Evolutionary conservation across 2,797 vertebrate species (phyloP), one percentile per base, ranked within the genome.

Genomic region (Geotrypetes seraphini): DNA sequence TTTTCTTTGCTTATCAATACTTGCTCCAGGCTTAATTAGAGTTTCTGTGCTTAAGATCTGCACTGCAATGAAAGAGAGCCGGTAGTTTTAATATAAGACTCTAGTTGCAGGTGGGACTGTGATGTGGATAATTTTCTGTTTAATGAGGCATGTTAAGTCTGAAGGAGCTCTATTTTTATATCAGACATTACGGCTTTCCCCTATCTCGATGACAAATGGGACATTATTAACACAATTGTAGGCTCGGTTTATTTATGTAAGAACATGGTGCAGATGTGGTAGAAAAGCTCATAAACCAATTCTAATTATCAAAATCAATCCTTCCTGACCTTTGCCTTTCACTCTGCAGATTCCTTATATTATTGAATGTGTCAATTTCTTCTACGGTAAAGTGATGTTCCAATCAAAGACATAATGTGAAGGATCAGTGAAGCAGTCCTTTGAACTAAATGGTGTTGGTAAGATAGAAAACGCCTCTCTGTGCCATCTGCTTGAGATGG

Each of bases 241-340:
- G 48, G 22, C 53, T 52, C 25, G 18, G 23, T 36, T 43, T 38
- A 26, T 55, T 52, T 57, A 36, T 54, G 28, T 21, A 43, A 36
- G 41, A 57, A 45, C 28, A 22, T 16, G 0, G 0, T 51, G 56
- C 63, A 63, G 66, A 54, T 63, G 54, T 57, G 42, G 44, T 27
- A 50, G 38, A 45, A n/a, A 61, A 25, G 39, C 47, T 50, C 57
- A 58, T 61, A 67, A 60, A 60, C 51, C 2, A 0, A 33, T 16
- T 28, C 23, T 67, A 63, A 69, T 66, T 50, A 57, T 37, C 61
- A n/a, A 50, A 61, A 67, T 69, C 66, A 57, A 61, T 69, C 66
- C 63, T 66, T 36, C 49, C 53, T 69, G 69, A 72, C 63, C 66
- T 72, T 67, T 63, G 43, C 49, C 55, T 56, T 30, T 54, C 47